Conservation (phyloP, 2,888 invertebrate species). For the Netelia virgata region DNA sequence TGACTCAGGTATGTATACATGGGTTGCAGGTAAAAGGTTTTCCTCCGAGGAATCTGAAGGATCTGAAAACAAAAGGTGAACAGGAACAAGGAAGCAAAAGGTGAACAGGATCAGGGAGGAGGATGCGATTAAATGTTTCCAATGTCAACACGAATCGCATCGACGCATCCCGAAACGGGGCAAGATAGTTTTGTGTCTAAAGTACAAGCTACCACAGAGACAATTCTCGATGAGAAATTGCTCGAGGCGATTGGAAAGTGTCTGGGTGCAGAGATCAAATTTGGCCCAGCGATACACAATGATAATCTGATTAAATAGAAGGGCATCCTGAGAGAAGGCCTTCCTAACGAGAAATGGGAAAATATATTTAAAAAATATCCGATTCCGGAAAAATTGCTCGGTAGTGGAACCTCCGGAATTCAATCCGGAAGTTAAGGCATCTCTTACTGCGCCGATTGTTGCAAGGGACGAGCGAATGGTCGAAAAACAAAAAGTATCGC, state of each 20-base stretch:
- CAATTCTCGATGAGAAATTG: slow-evolving; percentile 47
- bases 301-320: slow-evolving; percentile 52
- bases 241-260: slow-evolving; percentile 51
- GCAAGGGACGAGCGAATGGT: slow-evolving; percentile 55
- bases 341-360: slow-evolving; percentile 45
- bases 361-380: slow-evolving; percentile 54
- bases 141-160: no score
- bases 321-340: slow-evolving; percentile 48
- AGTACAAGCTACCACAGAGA: background rate
- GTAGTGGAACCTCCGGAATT: slow-evolving; percentile 62
- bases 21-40: no score
- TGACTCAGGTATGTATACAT: no score
- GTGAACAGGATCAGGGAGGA: no score
- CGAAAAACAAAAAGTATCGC: slow-evolving; percentile 59
- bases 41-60: no score
- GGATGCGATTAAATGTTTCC: no score
- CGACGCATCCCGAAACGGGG: no score
- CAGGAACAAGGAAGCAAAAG: no score
- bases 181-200: no score
- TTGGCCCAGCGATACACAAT: slow-evolving; percentile 48
- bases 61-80: no score
- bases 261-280: slow-evolving; percentile 30
- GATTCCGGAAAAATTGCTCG: slow-evolving; percentile 56
- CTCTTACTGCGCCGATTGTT: slow-evolving; percentile 53
- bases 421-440: slow-evolving; percentile 53